Base-by-base conservation (phyloP, 2,888 invertebrate species). In the Meandrusa payeni region DNA sequence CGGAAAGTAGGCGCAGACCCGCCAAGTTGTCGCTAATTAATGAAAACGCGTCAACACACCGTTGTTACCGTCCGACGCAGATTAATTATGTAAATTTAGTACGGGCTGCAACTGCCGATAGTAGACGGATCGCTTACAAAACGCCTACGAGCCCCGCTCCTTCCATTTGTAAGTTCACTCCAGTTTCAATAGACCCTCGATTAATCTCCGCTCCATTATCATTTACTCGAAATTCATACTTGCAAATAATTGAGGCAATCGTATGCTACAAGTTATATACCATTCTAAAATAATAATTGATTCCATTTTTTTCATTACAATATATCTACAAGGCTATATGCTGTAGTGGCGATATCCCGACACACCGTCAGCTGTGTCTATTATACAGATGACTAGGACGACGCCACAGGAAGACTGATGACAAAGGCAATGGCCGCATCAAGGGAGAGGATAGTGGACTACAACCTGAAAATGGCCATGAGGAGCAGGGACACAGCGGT, bases 41-140 rank as follows among this genome's bases (percentile, higher is more conserved):
- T 70, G 61, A 59, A 60, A 61, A 52, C 54, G 54, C 61, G 64
- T 57, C 64, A 63, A 54, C 60, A 52, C 56, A 55, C 61, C 59
- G 57, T 55, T 62, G 54, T 56, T 57, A 57, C 59, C 57, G 59
- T 56, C 50, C 53, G 59, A 57, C 68, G 51, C 65, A 69, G 73
- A 80, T 76, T 76, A 76, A 74, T 79, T 76, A 78, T 76, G 75
- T 66, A 74, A 75, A 78, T 74, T 63, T 67, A 61, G 61, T 65
- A 67, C 60, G 62, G 65, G 59, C 64, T 71, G 67, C 66, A 69
- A 59, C 62, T 64, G 66, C 60, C 65, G 69, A 72, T 76, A 68
- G 61, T 59, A 59, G 60, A 64, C 59, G 63, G 61, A 64, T 63
- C 57, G 59, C 62, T 63, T 53, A 64, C 65, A 61, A 71, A 74